phyloP scores from a whole-genome alignment of 2,888 invertebrate species.

The Entomobrya multifasciata region DNA sequence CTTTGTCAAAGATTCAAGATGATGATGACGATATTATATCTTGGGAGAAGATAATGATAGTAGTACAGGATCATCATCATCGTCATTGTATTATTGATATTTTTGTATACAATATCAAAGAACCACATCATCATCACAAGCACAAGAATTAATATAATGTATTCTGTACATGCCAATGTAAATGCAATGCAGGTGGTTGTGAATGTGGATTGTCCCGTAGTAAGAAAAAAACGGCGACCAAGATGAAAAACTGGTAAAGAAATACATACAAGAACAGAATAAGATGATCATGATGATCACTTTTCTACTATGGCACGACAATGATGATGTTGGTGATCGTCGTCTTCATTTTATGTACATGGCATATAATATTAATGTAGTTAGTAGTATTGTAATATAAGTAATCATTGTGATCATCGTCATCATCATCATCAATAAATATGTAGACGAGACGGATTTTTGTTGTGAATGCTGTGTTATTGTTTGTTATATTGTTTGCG shows the following conservation, averaged over 20 bases:
- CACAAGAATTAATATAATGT: conserved; percentile 26
- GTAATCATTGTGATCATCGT: conserved; percentile 43
- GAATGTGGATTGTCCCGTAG: conserved; percentile 54
- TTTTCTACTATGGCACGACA: too few relatives aligned
- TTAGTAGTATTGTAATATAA: conserved; percentile 49
- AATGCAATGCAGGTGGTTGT: conserved; percentile 43
- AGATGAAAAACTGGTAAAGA: conserved; percentile 1
- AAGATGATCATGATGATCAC: conserved; percentile 42
- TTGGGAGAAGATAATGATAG: too few relatives aligned
- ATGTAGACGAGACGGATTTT: conserved; percentile 31
- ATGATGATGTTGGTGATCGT: conserved; percentile 24
- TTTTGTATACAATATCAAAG: conserved; percentile 33
- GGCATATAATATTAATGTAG: too few relatives aligned
- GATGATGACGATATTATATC: too few relatives aligned
- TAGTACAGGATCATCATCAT: neutral
- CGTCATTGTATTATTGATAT: conserved; percentile 40
- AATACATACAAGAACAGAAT: conserved; percentile 11
- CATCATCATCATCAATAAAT: neutral
- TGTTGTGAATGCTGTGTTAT: neutral
- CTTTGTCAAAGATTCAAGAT: neutral
- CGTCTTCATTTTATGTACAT: conserved; percentile 9
- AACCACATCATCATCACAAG: too few relatives aligned
- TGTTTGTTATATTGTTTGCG: neutral
- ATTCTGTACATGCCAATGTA: neutral
- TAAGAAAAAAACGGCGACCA: conserved; percentile 23